These are phyloP conservation scores for Lasaia peninsularis DNA, from an alignment of 1,140 invertebrate genomes.

Conservation along the genomic window DNA sequence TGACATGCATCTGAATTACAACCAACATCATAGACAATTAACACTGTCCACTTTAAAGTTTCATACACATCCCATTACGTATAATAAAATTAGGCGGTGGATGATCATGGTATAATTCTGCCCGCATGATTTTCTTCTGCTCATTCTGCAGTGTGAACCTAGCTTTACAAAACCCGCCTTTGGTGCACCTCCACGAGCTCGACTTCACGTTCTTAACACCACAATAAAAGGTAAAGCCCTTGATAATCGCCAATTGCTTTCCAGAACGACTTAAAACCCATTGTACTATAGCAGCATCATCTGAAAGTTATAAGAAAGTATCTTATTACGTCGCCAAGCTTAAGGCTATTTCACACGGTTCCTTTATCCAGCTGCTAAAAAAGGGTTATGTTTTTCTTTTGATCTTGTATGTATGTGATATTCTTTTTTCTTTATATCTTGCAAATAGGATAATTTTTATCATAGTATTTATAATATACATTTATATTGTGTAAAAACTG, in stretches of 20 bases:
- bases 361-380: too few relatives aligned
- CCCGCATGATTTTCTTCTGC: conserved; percentile 16
- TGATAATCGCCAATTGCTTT: conserved; percentile 7
- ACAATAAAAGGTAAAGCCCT: conserved; percentile 1
- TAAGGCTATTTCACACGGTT: neutral
- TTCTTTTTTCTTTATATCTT: too few relatives aligned
- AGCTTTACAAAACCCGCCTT: conserved; percentile 8
- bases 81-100: conserved; percentile 24
- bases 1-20: too few relatives aligned
- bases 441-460: too few relatives aligned
- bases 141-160: conserved; percentile 8
- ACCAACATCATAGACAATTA: neutral
- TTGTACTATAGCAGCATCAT: neutral
- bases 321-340: neutral
- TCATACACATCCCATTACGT: conserved; percentile 28
- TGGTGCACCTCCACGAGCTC: conserved; percentile 13
- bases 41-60: conserved; percentile 23
- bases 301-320: neutral
- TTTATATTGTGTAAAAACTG: too few relatives aligned
- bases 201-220: neutral
- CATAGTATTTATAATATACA: too few relatives aligned
- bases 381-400: too few relatives aligned
- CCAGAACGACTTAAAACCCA: conserved; percentile 6
- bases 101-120: conserved; percentile 24
- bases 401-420: too few relatives aligned